These are phyloP conservation scores for Pteromalus puparum DNA, from an alignment of 1,140 invertebrate species.

Conservation along the genomic window DNA sequence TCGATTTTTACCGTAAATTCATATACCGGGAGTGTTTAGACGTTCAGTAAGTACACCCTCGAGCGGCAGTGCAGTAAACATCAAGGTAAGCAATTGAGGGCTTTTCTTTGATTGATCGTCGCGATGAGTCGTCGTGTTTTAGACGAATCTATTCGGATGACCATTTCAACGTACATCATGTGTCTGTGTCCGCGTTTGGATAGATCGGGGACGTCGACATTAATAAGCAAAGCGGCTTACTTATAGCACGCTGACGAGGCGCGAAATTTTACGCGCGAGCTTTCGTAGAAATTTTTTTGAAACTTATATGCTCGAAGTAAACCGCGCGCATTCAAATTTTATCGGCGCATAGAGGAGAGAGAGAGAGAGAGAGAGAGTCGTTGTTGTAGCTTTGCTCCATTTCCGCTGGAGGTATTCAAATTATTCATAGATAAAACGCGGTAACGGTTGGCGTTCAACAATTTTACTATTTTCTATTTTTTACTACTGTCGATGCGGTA, in stretches of 20 bases:
- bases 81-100: conserved; percentile 11
- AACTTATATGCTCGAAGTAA: not conserved
- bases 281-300: not conserved
- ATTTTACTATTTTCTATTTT: not conserved
- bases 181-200: not conserved
- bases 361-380: not conserved
- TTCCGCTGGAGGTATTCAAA: not conserved
- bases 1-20: not conserved
- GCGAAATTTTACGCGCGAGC: not conserved
- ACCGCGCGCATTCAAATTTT: not conserved
- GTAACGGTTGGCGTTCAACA: not conserved
- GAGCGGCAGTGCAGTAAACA: not conserved
- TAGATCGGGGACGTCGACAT: not conserved
- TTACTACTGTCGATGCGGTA: not conserved
- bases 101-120: not conserved
- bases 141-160: too few relatives aligned
- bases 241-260: not conserved
- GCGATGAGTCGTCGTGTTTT: not conserved
- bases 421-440: not conserved
- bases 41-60: not conserved
- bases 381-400: not conserved
- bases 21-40: not conserved
- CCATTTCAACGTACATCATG: not conserved
- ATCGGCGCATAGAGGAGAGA: not conserved
- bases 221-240: not conserved